Evolutionary conservation across 2,888 invertebrate species (phyloP), one percentile per base, ranked within the genome.

Genomic region (Scrobipalpa atriplicella): DNA sequence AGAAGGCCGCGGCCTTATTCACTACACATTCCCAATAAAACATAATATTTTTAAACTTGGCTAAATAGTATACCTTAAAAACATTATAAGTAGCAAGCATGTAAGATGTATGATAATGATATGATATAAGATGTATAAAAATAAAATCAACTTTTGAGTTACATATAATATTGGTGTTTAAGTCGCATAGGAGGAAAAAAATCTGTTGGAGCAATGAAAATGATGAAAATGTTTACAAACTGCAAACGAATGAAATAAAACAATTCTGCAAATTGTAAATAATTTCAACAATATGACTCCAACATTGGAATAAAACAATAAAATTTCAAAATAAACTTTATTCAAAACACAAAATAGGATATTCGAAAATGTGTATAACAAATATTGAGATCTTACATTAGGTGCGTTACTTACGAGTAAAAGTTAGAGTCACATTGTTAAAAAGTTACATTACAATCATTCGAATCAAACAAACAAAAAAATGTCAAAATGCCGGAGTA

Each of bases 211-310:
- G 70, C 39, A 64, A 69, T 66, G 65, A 69, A 69, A 62, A 63
- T 51, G 16, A 69, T 66, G 65, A 69, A 69, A 62, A 63, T 51
- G 16, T 71, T 69, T 70, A 69, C 71, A 67, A 66, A 64, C 60
- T 61, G 68, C 70, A 69, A 70, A 68, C 64, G 18, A 29, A 6
- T n/a, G 1, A 58, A 13, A 38, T 7, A 29, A 56, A 21, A 29
- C 13, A 58, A n/a, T 9, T 16, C 1, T 60, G 67, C 64, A 66
- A 69, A 60, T 43, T 65, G 66, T 65, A 68, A 69, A 66, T 56
- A 52, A 68, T 65, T 61, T 66, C 69, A 72, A 72, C 75, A 82
- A 81, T 78, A 80, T 80, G 82, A 80, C 82, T 81, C 82, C 79
- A 81, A 81, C 79, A 71, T 62, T 38, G 1, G 64, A 61, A 79